Percentiles rank a stretch among this genome's conserved stretches.
These are phyloP conservation scores for Onchidella celtica DNA, from an alignment of 2,888 invertebrate species.

Conservation along the genomic window DNA sequence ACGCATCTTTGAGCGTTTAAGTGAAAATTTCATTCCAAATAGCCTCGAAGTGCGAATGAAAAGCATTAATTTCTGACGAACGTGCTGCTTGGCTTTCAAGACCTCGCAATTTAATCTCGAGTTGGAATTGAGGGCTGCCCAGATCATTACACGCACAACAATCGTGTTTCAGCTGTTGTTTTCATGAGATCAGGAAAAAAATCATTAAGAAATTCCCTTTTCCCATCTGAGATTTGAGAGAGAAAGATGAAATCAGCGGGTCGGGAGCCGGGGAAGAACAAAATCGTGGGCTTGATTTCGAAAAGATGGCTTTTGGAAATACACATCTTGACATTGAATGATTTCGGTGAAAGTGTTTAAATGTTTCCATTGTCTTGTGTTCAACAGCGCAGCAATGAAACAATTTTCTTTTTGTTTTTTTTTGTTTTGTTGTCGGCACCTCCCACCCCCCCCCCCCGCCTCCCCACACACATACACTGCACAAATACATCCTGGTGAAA, in stretches of 20 bases:
- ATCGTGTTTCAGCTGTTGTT: slow-evolving; percentile 14
- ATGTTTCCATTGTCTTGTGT: too few relatives aligned
- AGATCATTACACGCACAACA: slow-evolving; percentile 25
- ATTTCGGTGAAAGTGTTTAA: too few relatives aligned
- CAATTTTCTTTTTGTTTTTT: too few relatives aligned
- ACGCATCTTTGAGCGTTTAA: background rate
- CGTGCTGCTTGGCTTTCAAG: slow-evolving; percentile 30
- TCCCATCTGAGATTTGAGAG: background rate
- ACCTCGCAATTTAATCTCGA: slow-evolving; percentile 19
- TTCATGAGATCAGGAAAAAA: slow-evolving; percentile 2
- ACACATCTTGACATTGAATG: too few relatives aligned
- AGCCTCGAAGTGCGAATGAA: slow-evolving; percentile 28
- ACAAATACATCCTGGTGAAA: too few relatives aligned
- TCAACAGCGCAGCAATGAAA: too few relatives aligned
- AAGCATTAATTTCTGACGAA: slow-evolving; percentile 31
- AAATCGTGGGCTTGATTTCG: background rate
- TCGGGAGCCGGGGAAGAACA: background rate
- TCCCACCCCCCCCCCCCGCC: too few relatives aligned
- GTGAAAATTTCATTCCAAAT: slow-evolving; percentile 14
- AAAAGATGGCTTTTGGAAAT: too few relatives aligned
- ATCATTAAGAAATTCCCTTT: slow-evolving; percentile 25
- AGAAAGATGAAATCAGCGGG: background rate
- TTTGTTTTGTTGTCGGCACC: too few relatives aligned
- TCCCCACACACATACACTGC: too few relatives aligned
- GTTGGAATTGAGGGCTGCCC: slow-evolving; percentile 12